These are phyloP conservation scores for Aurelia sp. DNA, from an alignment of 30 jellyfish, hydroid and myxozoan genomes.

Conservation along the genomic window DNA sequence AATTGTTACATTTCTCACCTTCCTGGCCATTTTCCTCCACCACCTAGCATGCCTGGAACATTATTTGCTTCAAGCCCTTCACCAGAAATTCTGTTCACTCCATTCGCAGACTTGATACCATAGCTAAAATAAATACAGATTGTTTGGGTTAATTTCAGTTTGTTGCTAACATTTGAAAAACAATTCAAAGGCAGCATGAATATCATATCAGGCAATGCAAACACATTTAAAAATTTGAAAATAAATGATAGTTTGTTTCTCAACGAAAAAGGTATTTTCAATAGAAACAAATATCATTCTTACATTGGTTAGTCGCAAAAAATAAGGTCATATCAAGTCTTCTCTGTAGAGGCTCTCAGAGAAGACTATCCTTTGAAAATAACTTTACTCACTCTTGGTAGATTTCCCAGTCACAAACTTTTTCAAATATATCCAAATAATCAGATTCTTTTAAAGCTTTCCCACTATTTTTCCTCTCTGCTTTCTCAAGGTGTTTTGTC, in stretches of 20 bases:
- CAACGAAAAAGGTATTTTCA: too few species aligned
- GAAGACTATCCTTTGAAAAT: too few species aligned
- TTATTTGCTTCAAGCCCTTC: slow-evolving; percentile 85
- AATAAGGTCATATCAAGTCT: too few species aligned
- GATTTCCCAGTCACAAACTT: slow-evolving; percentile 70
- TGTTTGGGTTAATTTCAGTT: background rate
- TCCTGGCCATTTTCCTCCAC: slow-evolving; percentile 98
- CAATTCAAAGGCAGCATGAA: background rate
- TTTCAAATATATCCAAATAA: slow-evolving; percentile 83
- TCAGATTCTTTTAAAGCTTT: slow-evolving; percentile 85
- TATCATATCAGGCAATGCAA: too few species aligned
- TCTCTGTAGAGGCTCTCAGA: too few species aligned
- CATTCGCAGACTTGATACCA: slow-evolving; percentile 82
- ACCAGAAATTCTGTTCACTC: slow-evolving; percentile 91
- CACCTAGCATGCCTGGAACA: slow-evolving; percentile 92
- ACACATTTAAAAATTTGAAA: too few species aligned
- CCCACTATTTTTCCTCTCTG: slow-evolving; percentile 60
- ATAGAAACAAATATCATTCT: too few species aligned
- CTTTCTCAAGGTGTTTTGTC: slow-evolving; percentile 58
- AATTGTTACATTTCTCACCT: slow-evolving; percentile 45
- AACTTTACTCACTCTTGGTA: slow-evolving; percentile 73
- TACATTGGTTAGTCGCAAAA: too few species aligned
- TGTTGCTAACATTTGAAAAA: too few species aligned
- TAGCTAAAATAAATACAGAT: slow-evolving; percentile 43
- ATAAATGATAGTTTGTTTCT: too few species aligned